These are phyloP conservation scores for Phortica magna DNA, from an alignment of 2,888 invertebrate species.

Conservation along the genomic window DNA sequence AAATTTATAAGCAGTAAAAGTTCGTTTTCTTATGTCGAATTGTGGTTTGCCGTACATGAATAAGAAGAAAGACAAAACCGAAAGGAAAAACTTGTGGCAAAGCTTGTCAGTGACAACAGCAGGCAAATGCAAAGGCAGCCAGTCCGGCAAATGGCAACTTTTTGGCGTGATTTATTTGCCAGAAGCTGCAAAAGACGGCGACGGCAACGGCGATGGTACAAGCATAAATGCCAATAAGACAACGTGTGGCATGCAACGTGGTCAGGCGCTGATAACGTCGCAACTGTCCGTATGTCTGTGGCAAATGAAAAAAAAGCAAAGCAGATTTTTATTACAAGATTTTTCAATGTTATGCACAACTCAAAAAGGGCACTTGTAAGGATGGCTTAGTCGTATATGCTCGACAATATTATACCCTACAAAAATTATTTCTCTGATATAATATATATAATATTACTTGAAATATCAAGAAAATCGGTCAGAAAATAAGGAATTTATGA, in stretches of 20 bases:
- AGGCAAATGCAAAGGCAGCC: not conserved
- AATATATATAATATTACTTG: too few relatives aligned
- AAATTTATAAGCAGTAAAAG: slow-evolving; percentile 62
- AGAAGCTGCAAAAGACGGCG: not conserved
- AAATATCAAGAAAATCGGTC: too few relatives aligned
- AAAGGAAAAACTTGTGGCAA: slow-evolving; percentile 2
- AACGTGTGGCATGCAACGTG: not conserved
- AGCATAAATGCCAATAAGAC: slow-evolving; percentile 7
- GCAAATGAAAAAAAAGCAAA: not conserved
- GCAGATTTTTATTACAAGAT: slow-evolving; percentile 6
- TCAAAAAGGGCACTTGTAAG: too few relatives aligned
- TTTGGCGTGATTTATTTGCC: slow-evolving; percentile 31
- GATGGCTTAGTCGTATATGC: too few relatives aligned
- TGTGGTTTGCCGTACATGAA: not conserved
- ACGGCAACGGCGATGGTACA: not conserved
- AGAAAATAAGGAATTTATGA: too few relatives aligned
- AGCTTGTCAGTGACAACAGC: slow-evolving; percentile 12
- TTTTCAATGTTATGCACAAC: not conserved
- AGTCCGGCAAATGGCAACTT: not conserved
- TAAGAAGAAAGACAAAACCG: not conserved
- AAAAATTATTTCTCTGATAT: too few relatives aligned
- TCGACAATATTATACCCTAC: too few relatives aligned
- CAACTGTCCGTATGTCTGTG: not conserved
- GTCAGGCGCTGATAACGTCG: slow-evolving; percentile 25
- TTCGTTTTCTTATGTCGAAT: not conserved